Evolutionary conservation across 1,140 invertebrate genomes (phyloP), one percentile per base, ranked within the genome.

Genomic region (Solenopsis fugax): DNA sequence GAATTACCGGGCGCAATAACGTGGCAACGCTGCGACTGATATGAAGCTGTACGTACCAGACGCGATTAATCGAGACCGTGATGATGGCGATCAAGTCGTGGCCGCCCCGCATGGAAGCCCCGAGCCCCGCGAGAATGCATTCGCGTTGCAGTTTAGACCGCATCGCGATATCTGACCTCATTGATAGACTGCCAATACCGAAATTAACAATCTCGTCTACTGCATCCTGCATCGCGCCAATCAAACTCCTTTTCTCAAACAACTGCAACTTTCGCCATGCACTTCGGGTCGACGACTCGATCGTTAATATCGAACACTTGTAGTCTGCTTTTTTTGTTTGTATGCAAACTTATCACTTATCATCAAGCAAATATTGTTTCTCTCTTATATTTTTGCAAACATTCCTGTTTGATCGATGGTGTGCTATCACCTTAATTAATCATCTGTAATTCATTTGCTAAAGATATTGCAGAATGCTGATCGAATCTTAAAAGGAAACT

Each of bases 11-110:
- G 80, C 24, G 78, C 50, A 50, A 37, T 82, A 75, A 62, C 69
- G 41, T 75, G 67, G 80, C 69, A 84, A 84, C 69, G 41, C 41
- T 75, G 80, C 80, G 29, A 75, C 18, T 75, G 80, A 84, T 84
- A 84, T 34, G 69, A 84, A 71, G 78, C 78, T 71, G 65, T 71
- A 71, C 24, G 69, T 41, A 50, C 24, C 80, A 75, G 80, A 84
- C 80, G 54, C 54, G 41, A 75, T 75, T 73, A 84, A 84, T 75
- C 65, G 24, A 45, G 80, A 73, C 67, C 24, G 54, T 24, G 80
- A 72, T 45, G 78, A 72, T 73, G 67, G 52, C 50, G 78, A 71
- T 72, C 65, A 21, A 69, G 48, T 81, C 77, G 21, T 24, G 45
- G 21, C n/a, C n/a, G n/a, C n/a, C n/a, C n/a, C n/a, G n/a, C 52